Evolutionary conservation across 1,140 invertebrate species (phyloP).

Genomic region (Gryon sp.): DNA sequence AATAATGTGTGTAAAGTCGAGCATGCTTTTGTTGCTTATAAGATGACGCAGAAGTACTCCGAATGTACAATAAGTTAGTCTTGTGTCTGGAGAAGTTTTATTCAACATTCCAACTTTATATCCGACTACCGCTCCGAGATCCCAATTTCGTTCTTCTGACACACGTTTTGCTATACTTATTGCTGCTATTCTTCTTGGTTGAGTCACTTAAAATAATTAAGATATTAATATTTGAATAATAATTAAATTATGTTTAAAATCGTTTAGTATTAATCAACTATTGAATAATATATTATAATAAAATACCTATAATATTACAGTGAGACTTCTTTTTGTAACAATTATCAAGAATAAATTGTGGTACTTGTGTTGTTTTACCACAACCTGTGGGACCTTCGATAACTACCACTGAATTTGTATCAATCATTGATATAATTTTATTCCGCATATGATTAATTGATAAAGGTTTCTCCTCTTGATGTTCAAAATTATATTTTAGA

Average conservation of each 20-base stretch:
- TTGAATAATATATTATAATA: too few relatives aligned
- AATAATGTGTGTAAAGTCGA: constrained; percentile 87
- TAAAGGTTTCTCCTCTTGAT: constrained; percentile 44
- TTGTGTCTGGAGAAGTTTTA: constrained; percentile 87
- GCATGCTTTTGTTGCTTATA: constrained; percentile 85
- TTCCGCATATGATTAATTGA: constrained; percentile 59
- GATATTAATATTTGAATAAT: too few relatives aligned
- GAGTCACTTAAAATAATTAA: constrained; percentile 86
- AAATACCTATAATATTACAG: constrained; percentile 86
- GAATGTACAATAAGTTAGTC: constrained; percentile 93
- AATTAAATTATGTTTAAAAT: constrained; percentile 80
- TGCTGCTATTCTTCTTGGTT: constrained; percentile 94
- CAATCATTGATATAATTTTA: constrained; percentile 83
- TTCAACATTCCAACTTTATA: constrained; percentile 91
- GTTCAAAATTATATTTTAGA: constrained; percentile 68
- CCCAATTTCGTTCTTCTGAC: constrained; percentile 90
- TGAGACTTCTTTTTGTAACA: constrained; percentile 80
- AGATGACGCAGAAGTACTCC: constrained; percentile 92
- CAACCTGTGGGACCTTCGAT: constrained; percentile 93
- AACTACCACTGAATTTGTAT: constrained; percentile 85
- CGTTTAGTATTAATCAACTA: not conserved
- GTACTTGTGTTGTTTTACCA: constrained; percentile 92
- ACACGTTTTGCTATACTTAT: constrained; percentile 95
- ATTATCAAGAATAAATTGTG: constrained; percentile 85
- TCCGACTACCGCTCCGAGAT: constrained; percentile 89